Evolutionary conservation across 64 coral and sea anemone species (phyloP), one percentile per base, ranked within the genome.

Genomic region (Actinia tenebrosa): DNA sequence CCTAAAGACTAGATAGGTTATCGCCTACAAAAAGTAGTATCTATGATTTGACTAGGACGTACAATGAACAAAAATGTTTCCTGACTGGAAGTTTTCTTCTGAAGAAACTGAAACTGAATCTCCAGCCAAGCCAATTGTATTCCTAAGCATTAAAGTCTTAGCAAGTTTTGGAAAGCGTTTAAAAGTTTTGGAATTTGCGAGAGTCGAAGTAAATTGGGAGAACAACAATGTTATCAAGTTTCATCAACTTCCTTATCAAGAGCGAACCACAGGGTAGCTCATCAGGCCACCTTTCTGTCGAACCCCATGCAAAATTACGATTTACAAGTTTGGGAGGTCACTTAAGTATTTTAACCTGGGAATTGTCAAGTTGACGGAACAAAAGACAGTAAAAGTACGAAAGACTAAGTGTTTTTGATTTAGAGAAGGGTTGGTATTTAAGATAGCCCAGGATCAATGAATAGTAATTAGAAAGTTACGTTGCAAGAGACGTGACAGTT

Each of bases 201-300:
- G 20, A 66, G 20, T 23, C 63, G n/a, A 66, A 66, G 16, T 50
- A 50, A 50, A 50, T 58, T 58, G 13, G 10, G 15, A 58, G 56
- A 58, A 58, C 56, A 30, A 42, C 26, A 75, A 13, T 75, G 69
- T 75, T 75, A 75, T 75, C 69, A 14, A 75, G 69, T 75, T 75
- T 75, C 69, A 75, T 75, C 27, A 43, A 75, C 69, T 75, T 75
- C 69, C 69, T 75, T 75, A 75, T 75, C 69, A 75, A 42, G 69
- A 10, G 3, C 7, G 13, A 42, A 30, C 69, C 69, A 42, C 69
- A 30, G 27, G 27, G 27, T 42, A 27, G 23, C 69, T 75, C n/a
- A 75, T 75, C 69, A 75, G 14, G 22, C 26, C 69, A 75, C 69
- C 10, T 75, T 75, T 75, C 69, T 75, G 69, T 75, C 69, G 69